These are phyloP conservation scores for Poeciliopsis turrubarensis DNA, from an alignment of 2,113 vertebrate species.

Conservation along the genomic window DNA sequence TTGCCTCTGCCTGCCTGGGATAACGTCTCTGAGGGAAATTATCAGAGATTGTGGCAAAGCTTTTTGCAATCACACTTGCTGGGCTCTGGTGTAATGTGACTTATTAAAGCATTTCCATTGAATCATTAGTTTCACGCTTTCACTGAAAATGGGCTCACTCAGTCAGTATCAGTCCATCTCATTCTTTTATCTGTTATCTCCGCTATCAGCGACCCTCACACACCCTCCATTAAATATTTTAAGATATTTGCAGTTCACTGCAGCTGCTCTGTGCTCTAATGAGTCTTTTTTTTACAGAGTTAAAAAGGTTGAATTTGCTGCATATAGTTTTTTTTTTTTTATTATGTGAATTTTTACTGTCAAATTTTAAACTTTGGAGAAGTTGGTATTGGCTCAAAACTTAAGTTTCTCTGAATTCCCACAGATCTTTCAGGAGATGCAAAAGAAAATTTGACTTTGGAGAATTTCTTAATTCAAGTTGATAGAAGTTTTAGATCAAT, in stretches of 20 bases:
- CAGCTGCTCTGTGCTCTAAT: constrained; percentile 30
- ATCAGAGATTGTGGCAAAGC: constrained; percentile 55
- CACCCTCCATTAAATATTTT: constrained; percentile 51
- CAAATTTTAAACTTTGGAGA: not conserved
- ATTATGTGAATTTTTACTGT: not conserved
- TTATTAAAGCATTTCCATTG: constrained; percentile 66
- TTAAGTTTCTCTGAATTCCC: not conserved
- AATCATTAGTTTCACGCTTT: constrained; percentile 68
- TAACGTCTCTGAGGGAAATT: constrained; percentile 60
- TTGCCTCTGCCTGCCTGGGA: constrained; percentile 45
- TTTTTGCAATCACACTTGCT: constrained; percentile 48
- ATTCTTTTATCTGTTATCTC: constrained; percentile 37
- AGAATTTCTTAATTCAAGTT: not conserved
- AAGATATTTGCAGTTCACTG: constrained; percentile 39
- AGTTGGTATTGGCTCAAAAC: not conserved
- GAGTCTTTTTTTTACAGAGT: constrained; percentile 2
- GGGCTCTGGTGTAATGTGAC: constrained; percentile 56
- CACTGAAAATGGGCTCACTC: constrained; percentile 60
- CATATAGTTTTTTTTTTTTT: constrained; percentile 4
- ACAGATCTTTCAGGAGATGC: not conserved
- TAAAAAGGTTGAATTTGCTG: constrained; percentile 1
- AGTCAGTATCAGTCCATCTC: constrained; percentile 43
- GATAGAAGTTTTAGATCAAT: not conserved
- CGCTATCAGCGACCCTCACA: constrained; percentile 17
- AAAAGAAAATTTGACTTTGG: not conserved